A percentile compares a stretch with the other conserved stretches of the same genome.
phyloP scores from a whole-genome alignment of 1,140 invertebrate genomes.

The Ips typographus region DNA sequence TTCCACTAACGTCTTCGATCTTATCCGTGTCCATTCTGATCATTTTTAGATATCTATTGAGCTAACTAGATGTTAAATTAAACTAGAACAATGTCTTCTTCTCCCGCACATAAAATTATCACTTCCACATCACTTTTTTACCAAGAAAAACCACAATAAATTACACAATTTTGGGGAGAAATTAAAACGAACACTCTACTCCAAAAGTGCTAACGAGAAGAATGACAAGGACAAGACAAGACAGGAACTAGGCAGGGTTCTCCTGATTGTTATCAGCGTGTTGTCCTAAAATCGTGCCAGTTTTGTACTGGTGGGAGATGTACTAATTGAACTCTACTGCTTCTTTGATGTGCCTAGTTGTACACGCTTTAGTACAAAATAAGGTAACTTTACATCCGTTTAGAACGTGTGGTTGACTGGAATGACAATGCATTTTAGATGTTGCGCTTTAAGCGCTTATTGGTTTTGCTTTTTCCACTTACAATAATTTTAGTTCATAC shows the following conservation, averaged over 20 bases:
- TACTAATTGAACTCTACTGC: too few relatives aligned
- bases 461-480: too few relatives aligned
- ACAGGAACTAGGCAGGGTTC: not conserved
- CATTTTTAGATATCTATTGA: slow-evolving; percentile 39
- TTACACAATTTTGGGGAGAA: slow-evolving; percentile 28
- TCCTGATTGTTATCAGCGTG: too few relatives aligned
- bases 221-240: not conserved
- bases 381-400: too few relatives aligned
- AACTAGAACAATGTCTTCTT: slow-evolving; percentile 6
- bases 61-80: not conserved
- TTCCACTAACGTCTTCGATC: slow-evolving; percentile 61
- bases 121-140: slow-evolving; percentile 38
- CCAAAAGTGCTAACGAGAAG: not conserved
- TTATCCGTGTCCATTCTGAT: slow-evolving; percentile 70
- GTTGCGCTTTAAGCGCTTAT: too few relatives aligned
- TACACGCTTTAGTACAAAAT: too few relatives aligned
- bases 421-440: too few relatives aligned
- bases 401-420: too few relatives aligned
- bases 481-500: too few relatives aligned
- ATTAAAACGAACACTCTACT: not conserved
- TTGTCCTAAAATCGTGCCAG: too few relatives aligned
- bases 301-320: too few relatives aligned
- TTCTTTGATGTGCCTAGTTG: too few relatives aligned
- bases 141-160: slow-evolving; percentile 19
- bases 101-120: slow-evolving; percentile 21